Evolutionary conservation across 2,113 vertebrate species (phyloP), one percentile per base, ranked within the genome.

Genomic region (Numenius arquata): DNA sequence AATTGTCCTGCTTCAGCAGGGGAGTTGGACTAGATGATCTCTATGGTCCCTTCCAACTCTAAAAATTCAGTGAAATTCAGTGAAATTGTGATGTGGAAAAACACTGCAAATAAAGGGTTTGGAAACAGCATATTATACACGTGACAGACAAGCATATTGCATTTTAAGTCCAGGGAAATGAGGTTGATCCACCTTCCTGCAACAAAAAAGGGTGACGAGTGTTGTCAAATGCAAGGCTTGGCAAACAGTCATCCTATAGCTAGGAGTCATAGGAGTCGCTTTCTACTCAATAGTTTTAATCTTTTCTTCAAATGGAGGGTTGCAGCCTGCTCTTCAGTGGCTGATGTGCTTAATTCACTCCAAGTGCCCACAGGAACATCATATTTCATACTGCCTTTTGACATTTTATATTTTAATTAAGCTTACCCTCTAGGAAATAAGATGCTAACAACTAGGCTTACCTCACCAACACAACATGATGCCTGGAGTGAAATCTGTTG

Each of bases 371-470:
- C 36, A 23, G 68, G 85, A 83, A 90, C 45, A 45, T 34, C 41
- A 2, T 52, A 70, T 90, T 90, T 93, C 61, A 41, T 76, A 65
- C 61, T 36, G 58, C 21, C 58, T 90, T 94, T 83, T 92, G 96
- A 84, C 92, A 88, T 88, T 91, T 96, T 68, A 15, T 83, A 22
- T 94, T 94, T 96, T 92, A 96, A 96, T 97, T 84, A 87, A 81
- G 79, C 79, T 94, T 66, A 73, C 65, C 65, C 75, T 4, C 50
- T 67, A 77, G 86, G 85, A 94, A 86, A 82, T 30, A 55, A 73
- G 65, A 59, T 58, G 75, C 58, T 71, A 66, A 85, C 76, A 93
- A 16, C 55, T 15, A 25, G 50, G 38, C 43, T 80, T 66, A 15
- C 68, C 62, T 79, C 65, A 3, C 47, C 10, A 52, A 21, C 73